phyloP scores from a whole-genome alignment of 2,113 vertebrate genomes.

The Zosterops lateralis region DNA sequence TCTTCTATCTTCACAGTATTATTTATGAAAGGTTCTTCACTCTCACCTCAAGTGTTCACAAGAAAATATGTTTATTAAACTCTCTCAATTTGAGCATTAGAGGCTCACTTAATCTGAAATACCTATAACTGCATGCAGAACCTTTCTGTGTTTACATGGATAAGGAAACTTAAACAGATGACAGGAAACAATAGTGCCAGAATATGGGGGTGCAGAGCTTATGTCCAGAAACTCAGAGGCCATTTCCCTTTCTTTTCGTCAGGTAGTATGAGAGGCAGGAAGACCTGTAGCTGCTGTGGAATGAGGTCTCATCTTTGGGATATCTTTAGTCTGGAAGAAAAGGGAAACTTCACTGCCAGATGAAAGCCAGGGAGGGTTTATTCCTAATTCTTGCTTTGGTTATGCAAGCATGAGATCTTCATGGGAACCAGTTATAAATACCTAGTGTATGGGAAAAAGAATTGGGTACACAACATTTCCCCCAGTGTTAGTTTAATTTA shows the following conservation, averaged over 20 bases:
- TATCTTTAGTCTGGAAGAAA: background rate
- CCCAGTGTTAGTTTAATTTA: background rate
- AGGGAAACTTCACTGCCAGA: background rate
- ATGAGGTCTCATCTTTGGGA: background rate
- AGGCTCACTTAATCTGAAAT: background rate
- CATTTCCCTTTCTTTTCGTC: background rate
- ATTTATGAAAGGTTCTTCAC: background rate
- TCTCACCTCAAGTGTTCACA: background rate
- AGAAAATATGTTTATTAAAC: background rate
- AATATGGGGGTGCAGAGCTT: background rate
- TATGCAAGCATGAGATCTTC: background rate
- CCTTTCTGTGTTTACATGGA: background rate
- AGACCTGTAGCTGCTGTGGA: background rate
- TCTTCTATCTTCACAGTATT: background rate
- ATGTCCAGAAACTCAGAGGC: background rate
- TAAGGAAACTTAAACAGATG: background rate
- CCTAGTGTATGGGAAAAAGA: background rate
- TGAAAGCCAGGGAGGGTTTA: background rate
- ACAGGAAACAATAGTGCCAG: background rate
- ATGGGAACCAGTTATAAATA: constrained; percentile 29
- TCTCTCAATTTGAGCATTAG: background rate
- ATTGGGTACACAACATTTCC: background rate
- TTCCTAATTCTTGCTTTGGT: background rate
- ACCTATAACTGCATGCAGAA: background rate
- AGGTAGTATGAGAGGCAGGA: background rate